Conservation (phyloP, 2,797 vertebrate genomes). For the Lithobates pipiens region DNA sequence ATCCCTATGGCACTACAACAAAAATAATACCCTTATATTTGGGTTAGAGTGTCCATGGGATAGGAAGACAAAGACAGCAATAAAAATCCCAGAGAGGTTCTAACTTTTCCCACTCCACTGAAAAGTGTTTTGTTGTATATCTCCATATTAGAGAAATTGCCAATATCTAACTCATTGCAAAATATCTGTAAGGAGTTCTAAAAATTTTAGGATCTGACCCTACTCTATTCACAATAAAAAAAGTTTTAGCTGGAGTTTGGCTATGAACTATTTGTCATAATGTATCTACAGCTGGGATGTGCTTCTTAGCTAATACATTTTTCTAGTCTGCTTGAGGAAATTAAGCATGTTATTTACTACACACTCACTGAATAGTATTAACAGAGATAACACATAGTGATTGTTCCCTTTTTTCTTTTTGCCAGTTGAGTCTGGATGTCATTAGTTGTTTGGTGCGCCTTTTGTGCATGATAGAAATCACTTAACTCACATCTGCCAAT, state of each 20-base stretch:
- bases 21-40: too few relatives aligned
- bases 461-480: slow-evolving; percentile 33
- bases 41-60: too few relatives aligned
- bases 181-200: neutral
- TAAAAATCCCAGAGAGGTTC: too few relatives aligned
- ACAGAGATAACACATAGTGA: slow-evolving; percentile 31
- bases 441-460: slow-evolving; percentile 50
- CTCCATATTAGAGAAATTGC: too few relatives aligned
- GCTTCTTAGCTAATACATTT: neutral
- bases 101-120: too few relatives aligned
- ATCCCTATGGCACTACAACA: too few relatives aligned
- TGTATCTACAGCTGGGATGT: neutral
- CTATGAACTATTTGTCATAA: neutral
- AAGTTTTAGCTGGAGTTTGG: neutral
- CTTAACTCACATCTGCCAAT: slow-evolving; percentile 57
- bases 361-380: slow-evolving; percentile 20
- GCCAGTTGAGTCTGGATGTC: slow-evolving; percentile 20
- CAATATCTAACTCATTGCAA: too few relatives aligned
- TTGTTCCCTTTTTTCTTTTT: slow-evolving; percentile 44
- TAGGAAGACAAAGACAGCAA: too few relatives aligned
- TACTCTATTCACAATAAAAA: neutral
- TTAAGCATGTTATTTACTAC: slow-evolving; percentile 20
- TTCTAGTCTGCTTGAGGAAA: neutral
- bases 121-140: too few relatives aligned
- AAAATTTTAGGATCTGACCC: neutral